Percentiles rank a stretch among this genome's conserved stretches.
These are phyloP conservation scores for Campoplex nolae DNA, from an alignment of 2,888 invertebrate species.

Conservation along the genomic window DNA sequence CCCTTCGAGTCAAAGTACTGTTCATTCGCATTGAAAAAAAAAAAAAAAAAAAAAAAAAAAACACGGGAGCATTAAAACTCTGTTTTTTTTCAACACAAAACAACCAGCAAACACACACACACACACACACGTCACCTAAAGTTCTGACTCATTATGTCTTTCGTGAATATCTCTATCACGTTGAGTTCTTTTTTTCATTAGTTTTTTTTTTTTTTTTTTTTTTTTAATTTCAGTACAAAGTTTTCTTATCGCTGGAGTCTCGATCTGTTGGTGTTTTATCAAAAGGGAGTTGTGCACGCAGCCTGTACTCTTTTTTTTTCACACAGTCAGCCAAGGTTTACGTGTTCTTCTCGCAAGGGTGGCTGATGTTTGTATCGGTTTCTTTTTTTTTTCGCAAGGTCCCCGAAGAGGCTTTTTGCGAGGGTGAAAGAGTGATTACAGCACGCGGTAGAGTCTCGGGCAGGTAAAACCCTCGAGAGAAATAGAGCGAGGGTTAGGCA, in stretches of 20 bases:
- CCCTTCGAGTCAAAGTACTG: background rate
- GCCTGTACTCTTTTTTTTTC: background rate
- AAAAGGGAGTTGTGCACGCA: background rate
- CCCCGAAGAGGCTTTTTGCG: background rate
- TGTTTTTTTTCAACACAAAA: background rate
- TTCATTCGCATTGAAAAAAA: background rate
- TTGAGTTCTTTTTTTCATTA: background rate
- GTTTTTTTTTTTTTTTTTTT: background rate
- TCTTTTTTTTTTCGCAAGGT: background rate
- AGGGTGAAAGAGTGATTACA: background rate
- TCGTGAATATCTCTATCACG: background rate
- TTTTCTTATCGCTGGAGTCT: constrained; percentile 6
- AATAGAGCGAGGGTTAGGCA: constrained; percentile 11
- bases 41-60: background rate
- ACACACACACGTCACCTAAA: background rate
- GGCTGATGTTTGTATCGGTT: constrained; percentile 1
- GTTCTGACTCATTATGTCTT: background rate
- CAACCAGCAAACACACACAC: background rate
- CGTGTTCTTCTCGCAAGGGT: background rate
- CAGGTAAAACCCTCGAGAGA: constrained; percentile 6
- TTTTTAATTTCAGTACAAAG: constrained; percentile 1
- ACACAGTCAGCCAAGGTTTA: background rate
- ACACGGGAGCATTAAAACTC: background rate
- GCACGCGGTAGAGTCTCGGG: background rate
- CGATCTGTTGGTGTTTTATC: constrained; percentile 3